Evolutionary conservation across 2,113 vertebrate genomes (phyloP).

Genomic region (Pycnonotus jocosus): DNA sequence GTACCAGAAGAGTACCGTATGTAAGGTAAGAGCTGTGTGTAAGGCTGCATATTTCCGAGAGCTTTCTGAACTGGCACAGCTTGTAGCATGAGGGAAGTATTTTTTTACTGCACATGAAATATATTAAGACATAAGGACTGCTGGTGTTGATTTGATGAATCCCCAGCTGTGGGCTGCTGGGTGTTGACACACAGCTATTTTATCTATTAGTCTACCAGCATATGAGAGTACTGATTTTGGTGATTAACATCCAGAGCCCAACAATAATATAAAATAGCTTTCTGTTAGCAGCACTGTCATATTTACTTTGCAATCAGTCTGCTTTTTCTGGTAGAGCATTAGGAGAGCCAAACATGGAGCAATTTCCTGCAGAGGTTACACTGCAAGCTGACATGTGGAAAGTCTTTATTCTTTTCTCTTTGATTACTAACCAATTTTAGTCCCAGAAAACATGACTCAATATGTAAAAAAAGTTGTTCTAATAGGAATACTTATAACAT

Average conservation of each 20-base stretch:
- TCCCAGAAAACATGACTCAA: conserved; percentile 52
- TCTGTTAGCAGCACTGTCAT: neutral
- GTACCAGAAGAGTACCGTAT: neutral
- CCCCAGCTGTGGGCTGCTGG: neutral
- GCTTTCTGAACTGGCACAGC: neutral
- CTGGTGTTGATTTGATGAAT: neutral
- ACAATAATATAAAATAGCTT: neutral
- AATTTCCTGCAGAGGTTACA: neutral
- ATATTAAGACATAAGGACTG: neutral
- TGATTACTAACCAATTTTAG: conserved; percentile 49
- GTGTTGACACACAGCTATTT: neutral
- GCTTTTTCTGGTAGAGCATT: neutral
- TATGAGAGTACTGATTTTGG: neutral
- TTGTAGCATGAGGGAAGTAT: neutral
- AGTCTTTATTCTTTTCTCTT: conserved; percentile 37
- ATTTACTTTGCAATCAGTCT: neutral
- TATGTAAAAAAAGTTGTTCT: neutral
- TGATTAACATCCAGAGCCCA: neutral
- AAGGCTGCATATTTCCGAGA: neutral
- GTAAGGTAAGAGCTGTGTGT: too few relatives aligned
- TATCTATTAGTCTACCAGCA: neutral
- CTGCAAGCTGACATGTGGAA: conserved; percentile 1
- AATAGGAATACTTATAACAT: neutral
- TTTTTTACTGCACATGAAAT: neutral
- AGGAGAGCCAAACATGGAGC: neutral